Conservation (phyloP, 2,113 vertebrate genomes). For the Neogale vison region DNA sequence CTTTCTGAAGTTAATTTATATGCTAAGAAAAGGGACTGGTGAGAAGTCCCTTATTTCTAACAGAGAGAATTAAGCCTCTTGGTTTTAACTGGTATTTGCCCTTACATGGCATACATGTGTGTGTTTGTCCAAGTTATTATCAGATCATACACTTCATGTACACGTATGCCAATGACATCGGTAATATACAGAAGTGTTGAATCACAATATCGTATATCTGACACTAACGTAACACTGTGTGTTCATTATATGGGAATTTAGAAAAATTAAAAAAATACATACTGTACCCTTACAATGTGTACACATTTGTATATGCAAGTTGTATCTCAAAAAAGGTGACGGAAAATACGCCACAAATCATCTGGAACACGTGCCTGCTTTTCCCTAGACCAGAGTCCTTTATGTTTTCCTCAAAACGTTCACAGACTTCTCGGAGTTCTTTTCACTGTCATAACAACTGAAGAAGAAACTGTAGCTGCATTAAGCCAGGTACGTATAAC, state of each 20-base stretch:
- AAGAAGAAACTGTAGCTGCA: background rate
- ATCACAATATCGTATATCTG: background rate
- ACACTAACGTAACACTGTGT: background rate
- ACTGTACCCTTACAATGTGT: background rate
- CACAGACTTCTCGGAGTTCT: constrained; percentile 9
- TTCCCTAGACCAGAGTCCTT: background rate
- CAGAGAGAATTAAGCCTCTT: background rate
- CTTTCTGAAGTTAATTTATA: background rate
- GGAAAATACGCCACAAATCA: background rate
- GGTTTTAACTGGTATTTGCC: constrained; percentile 1
- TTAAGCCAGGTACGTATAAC: constrained; percentile 20
- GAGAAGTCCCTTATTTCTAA: background rate
- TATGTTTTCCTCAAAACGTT: background rate
- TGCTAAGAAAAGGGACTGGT: background rate
- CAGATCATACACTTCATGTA: background rate
- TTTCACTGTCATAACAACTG: background rate
- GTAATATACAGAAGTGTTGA: background rate
- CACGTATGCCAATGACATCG: background rate
- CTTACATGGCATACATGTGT: background rate
- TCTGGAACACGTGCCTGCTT: background rate
- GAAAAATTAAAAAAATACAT: background rate
- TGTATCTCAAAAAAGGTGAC: background rate
- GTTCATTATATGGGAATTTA: background rate
- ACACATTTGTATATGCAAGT: background rate
- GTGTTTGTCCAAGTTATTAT: background rate